phyloP scores from a whole-genome alignment of 2,797 vertebrate species.

The Silurus aristotelis region DNA sequence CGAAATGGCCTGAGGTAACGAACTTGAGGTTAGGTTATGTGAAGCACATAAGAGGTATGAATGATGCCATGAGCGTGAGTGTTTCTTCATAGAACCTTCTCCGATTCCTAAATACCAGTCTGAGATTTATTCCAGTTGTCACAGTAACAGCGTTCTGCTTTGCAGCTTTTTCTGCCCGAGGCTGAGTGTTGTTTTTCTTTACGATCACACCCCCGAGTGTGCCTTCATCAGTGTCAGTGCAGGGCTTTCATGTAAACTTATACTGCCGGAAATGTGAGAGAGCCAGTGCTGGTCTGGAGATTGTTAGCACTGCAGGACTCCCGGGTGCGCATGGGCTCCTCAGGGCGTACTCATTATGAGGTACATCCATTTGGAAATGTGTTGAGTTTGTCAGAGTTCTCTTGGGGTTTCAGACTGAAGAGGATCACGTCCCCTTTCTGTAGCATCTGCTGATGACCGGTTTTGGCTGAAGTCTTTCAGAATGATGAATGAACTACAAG shows the following conservation, averaged over 20 bases:
- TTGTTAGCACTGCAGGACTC: constrained; percentile 38
- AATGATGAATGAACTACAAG: neutral
- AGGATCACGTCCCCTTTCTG: neutral
- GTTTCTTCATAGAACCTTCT: neutral
- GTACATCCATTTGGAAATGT: constrained; percentile 50
- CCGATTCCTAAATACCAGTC: too few relatives aligned
- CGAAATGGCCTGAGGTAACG: constrained; percentile 36
- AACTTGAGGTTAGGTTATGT: constrained; percentile 33
- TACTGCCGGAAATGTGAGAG: constrained; percentile 32
- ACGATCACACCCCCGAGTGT: neutral
- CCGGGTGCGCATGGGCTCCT: constrained; percentile 11
- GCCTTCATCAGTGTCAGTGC: neutral
- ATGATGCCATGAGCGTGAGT: neutral
- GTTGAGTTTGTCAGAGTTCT: constrained; percentile 31
- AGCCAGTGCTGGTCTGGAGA: constrained; percentile 45
- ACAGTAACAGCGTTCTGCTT: neutral
- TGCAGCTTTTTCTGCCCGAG: neutral
- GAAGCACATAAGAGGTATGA: neutral
- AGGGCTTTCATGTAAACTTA: constrained; percentile 30
- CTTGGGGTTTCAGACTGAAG: neutral
- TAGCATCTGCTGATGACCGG: neutral
- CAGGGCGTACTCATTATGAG: constrained; percentile 52
- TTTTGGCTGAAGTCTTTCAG: neutral
- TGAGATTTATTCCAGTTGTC: neutral
- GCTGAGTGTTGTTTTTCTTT: neutral